Evolutionary conservation across 1,140 invertebrate species (phyloP), one percentile per base, ranked within the genome.

Genomic region (Anoplophora glabripennis): DNA sequence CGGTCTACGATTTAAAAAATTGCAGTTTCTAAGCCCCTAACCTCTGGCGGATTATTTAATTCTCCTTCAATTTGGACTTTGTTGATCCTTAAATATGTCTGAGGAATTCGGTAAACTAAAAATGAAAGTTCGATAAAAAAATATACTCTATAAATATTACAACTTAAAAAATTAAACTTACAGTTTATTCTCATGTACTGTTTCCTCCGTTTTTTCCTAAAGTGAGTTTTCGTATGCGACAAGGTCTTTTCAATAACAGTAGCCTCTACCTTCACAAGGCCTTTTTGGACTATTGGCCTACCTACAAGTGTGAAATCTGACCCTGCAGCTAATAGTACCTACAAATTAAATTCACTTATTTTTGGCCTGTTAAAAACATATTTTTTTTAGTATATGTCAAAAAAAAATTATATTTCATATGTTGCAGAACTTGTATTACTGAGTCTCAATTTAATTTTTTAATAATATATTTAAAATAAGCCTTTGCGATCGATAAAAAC

Each of bases 241-340:
- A 96, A 77, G 0, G 89, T 92, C 76, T 96, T 96, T 63, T 94
- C 93, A 45, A 97, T 87, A 5, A 97, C 84, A 34, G 92, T 95
- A 0, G 89, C 93, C 60, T 90, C 85, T 0, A 97, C 81, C 46
- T 80, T 77, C 0, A 93, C 89, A 33, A 92, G 73, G 46, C 87
- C 87, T 21, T 80, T 79, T 71, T 90, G 86, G 7, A 96, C 76
- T 11, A 96, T 60, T 0, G 94, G 94, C 47, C 86, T 77, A 40
- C 94, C 93, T 60, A 96, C 78, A 0, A 96, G 71, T 7, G 92
- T 89, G 63, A 96, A 96, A 74, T 96, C 90, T 60, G 81, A 83
- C n/a, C 85, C 83, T 1, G 91, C 94, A 33, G 92, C 85, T 14
- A 94, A 65, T 9, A 97, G 70, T 3, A 89, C 81, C 83, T 86